Conservation (phyloP, 2,113 vertebrate species). For the Rallus limicola region DNA sequence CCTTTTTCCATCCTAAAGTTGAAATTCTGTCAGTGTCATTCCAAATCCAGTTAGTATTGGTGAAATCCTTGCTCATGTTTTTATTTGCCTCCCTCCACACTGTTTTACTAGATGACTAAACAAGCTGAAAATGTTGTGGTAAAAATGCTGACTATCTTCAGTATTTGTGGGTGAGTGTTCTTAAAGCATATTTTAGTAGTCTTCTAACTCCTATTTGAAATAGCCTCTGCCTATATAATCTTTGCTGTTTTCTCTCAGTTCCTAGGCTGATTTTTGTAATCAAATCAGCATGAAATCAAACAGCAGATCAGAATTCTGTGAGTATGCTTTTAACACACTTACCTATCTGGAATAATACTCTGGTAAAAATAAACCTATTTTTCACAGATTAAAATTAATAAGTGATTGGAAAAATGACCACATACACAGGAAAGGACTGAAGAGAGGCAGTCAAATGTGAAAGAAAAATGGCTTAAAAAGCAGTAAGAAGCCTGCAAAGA, state of each 20-base stretch:
- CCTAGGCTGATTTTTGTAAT: background rate
- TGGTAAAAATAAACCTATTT: background rate
- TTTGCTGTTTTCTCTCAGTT: background rate
- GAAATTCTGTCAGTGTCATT: background rate
- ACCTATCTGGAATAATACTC: background rate
- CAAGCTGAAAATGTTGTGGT: background rate
- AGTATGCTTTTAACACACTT: background rate
- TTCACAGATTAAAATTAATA: conserved; percentile 4
- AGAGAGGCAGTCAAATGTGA: background rate
- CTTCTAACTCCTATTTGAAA: background rate
- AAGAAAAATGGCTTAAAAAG: background rate
- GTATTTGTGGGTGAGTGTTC: background rate
- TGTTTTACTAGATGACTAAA: background rate
- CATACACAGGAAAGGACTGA: background rate
- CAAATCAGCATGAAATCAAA: conserved; percentile 2
- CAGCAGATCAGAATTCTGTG: background rate
- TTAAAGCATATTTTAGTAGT: background rate
- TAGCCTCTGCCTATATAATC: background rate
- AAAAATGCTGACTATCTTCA: background rate
- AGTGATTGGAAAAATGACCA: background rate
- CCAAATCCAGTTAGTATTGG: background rate
- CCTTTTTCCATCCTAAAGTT: background rate
- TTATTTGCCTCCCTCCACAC: background rate
- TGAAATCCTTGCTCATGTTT: background rate
- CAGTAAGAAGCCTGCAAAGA: background rate